phyloP scores from a whole-genome alignment of 2,888 invertebrate species.

The Acrobasis consociella region DNA sequence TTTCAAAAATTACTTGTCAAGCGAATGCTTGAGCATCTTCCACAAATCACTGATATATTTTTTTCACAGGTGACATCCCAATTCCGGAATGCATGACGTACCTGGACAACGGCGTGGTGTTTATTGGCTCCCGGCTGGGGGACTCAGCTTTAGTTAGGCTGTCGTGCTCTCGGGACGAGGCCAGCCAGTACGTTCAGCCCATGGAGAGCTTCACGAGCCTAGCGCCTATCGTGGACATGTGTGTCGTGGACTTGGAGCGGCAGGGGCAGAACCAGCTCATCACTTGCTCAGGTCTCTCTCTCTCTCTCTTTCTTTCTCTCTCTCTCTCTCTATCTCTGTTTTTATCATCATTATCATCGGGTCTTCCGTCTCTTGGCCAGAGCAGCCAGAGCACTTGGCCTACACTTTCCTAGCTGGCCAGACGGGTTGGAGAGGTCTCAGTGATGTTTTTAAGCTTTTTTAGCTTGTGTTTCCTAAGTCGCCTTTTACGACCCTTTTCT shows the following conservation, averaged over 20 bases:
- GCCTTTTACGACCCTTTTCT: no score
- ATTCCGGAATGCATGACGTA: slow-evolving; percentile 99
- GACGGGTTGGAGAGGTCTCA: no score
- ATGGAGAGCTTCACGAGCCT: slow-evolving; percentile 99
- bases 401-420: no score
- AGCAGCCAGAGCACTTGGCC: no score
- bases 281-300: slow-evolving; percentile 92
- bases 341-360: no score
- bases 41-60: not conserved
- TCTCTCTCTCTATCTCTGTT: no score
- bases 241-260: slow-evolving; percentile 97
- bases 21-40: no score
- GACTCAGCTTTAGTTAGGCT: slow-evolving; percentile 97
- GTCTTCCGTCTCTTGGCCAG: no score
- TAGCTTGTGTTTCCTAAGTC: no score
- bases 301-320: no score
- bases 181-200: slow-evolving; percentile 93
- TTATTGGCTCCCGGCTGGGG: slow-evolving; percentile 97
- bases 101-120: slow-evolving; percentile 98
- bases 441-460: no score
- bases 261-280: slow-evolving; percentile 99
- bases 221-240: slow-evolving; percentile 99
- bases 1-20: no score
- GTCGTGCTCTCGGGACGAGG: slow-evolving; percentile 91
- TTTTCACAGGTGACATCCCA: slow-evolving; percentile 88